A percentile compares a stretch with the other conserved stretches of the same genome.
Evolutionary conservation across 2,797 vertebrate species (phyloP).

Genomic region (Sternotherus odoratus): DNA sequence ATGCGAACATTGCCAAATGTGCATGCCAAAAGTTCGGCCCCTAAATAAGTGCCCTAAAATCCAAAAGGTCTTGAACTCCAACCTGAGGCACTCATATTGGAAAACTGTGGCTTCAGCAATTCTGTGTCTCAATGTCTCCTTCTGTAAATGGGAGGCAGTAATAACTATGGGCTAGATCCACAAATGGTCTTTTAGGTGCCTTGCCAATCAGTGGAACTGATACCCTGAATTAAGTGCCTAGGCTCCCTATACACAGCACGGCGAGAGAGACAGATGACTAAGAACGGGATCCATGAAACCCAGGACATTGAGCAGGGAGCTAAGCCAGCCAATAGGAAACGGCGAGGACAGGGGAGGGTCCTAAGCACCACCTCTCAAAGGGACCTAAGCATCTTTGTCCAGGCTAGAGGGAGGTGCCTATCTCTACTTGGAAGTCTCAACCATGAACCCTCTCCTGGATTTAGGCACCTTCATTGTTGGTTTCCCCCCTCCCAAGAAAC

Average conservation of each 20-base stretch:
- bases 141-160: not conserved
- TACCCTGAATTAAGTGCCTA: too few relatives aligned
- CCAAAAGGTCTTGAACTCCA: not conserved
- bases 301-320: too few relatives aligned
- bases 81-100: not conserved
- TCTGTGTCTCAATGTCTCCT: not conserved
- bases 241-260: too few relatives aligned
- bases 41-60: not conserved
- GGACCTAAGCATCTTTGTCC: not conserved
- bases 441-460: not conserved
- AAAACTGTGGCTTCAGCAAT: conserved; percentile 34
- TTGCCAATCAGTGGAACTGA: too few relatives aligned
- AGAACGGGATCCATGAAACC: too few relatives aligned
- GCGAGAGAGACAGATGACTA: too few relatives aligned
- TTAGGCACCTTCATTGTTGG: not conserved
- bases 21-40: conserved; percentile 10
- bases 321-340: too few relatives aligned
- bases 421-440: not conserved
- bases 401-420: not conserved
- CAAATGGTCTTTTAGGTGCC: too few relatives aligned
- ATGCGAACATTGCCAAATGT: conserved; percentile 47
- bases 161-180: not conserved
- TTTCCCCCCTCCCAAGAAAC: not conserved
- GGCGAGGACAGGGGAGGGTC: too few relatives aligned
- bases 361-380: too few relatives aligned